Conservation (phyloP, 35 echinoderm and acorn worm genomes). For the Lytechinus pictus region DNA sequence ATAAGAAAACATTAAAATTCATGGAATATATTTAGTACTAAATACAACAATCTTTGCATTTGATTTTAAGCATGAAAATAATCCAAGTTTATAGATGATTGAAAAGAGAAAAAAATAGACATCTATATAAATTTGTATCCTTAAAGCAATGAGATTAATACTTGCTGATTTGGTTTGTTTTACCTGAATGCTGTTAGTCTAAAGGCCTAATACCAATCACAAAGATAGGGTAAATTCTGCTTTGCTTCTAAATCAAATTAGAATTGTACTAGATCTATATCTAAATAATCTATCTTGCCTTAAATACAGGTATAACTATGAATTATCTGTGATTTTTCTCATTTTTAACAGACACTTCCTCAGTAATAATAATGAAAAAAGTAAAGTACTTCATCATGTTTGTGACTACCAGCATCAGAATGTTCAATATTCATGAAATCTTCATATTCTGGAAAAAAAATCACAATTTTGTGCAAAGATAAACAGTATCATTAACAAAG, state of each 20-base stretch:
- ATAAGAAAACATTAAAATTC: not conserved
- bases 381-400: not conserved
- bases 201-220: too few species aligned
- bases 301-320: not conserved
- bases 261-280: too few species aligned
- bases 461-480: not conserved
- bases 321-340: not conserved
- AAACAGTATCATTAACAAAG: not conserved
- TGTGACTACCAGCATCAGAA: not conserved
- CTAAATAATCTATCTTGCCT: too few species aligned
- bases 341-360: not conserved
- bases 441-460: not conserved
- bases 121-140: too few species aligned
- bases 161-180: too few species aligned
- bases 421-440: not conserved
- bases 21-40: not conserved
- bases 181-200: too few species aligned
- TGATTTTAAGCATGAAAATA: not conserved
- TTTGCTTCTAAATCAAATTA: too few species aligned
- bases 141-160: too few species aligned
- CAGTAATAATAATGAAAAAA: not conserved
- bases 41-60: not conserved
- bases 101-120: too few species aligned
- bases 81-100: not conserved
- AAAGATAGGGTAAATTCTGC: too few species aligned